A percentile compares a stretch with the other conserved stretches of the same genome.
Conservation (phyloP, 2,113 vertebrate genomes). For the Xenus cinereus region DNA sequence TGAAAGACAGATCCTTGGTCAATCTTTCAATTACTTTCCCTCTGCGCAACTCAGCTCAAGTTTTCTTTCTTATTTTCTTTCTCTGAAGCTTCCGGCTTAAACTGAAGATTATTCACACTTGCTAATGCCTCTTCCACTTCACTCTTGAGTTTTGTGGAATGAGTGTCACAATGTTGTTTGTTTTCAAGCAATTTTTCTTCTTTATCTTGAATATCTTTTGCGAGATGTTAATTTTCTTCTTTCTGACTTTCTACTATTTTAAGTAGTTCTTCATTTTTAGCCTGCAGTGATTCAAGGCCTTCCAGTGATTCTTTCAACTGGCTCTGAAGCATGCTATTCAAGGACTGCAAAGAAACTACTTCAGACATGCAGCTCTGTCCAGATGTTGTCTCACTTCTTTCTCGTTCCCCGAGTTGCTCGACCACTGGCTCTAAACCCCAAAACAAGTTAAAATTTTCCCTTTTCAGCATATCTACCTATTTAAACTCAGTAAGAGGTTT, state of each 20-base stretch:
- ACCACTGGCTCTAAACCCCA: neutral
- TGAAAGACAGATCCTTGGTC: neutral
- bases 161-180: conserved; percentile 74
- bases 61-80: conserved; percentile 72
- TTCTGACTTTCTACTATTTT: conserved; percentile 74
- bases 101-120: conserved; percentile 76
- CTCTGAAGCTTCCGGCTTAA: conserved; percentile 78
- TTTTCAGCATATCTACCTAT: neutral
- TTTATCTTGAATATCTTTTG: conserved; percentile 71
- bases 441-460: neutral
- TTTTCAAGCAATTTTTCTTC: conserved; percentile 75
- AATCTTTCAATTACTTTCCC: neutral
- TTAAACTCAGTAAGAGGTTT: neutral
- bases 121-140: conserved; percentile 74
- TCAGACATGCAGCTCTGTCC: neutral
- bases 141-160: conserved; percentile 72
- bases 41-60: neutral
- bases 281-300: conserved; percentile 78
- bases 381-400: neutral
- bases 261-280: conserved; percentile 79
- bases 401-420: neutral
- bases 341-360: conserved; percentile 75
- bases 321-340: conserved; percentile 79
- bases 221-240: conserved; percentile 73
- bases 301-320: conserved; percentile 76